Base-by-base conservation (phyloP, 2,797 vertebrate species). In the Buphagus erythrorhynchus region DNA sequence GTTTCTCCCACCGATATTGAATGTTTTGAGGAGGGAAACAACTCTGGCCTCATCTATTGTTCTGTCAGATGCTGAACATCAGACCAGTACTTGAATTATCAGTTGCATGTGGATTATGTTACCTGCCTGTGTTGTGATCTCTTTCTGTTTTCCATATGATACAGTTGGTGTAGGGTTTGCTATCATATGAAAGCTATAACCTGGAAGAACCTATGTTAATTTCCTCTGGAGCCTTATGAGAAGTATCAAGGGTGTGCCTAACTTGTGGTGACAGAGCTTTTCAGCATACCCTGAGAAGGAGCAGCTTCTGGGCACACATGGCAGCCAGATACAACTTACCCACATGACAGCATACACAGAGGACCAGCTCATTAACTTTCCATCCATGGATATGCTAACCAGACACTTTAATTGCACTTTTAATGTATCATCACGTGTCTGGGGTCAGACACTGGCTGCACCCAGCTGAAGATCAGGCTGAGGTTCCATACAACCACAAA, bases 241-340 rank as follows among this genome's bases (percentile, higher is more conserved):
- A 92, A 95, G 90, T 61, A 97, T 95, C 82, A 84, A 88, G 96
- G 94, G 95, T 97, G 95, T 0, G 49, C 54, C 84, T 94, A 96
- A 97, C 93, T 97, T 96, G 95, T 95, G 86, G 95, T 97, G 97
- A 97, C 97, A 97, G 95, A 97, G 80, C 77, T 95, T 97, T 97
- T 97, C 95, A 97, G 77, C 96, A 54, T 88, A 29, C 33, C 72
- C 66, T 28, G 93, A 90, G 96, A 89, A 95, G 88, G 93, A 90
- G 17, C 69, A 36, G 95, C 93, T 95, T 94, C 96, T 93, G 96
- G 95, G 94, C 93, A 96, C 97, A 97, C 95, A 66, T 98, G 97
- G 97, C 86, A 91, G 79, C 92, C 96, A 97, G 94, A 97, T 66
- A 90, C 2, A 29, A 4, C 58, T 79, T n/a, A 38, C 11, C 42